Conservation (phyloP, 2,113 vertebrate genomes). For the Ceyx cyanopectus region DNA sequence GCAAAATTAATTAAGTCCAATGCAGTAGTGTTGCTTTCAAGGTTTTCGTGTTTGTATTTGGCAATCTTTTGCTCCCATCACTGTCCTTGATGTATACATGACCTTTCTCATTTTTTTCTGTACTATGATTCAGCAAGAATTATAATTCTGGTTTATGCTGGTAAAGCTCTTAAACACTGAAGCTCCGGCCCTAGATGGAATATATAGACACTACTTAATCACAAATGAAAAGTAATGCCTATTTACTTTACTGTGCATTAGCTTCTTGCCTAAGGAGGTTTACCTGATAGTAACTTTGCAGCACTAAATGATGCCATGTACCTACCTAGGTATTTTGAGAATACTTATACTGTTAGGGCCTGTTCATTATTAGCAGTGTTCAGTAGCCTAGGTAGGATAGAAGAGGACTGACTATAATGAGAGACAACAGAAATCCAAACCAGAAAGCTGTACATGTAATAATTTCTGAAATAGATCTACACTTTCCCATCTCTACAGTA, state of each 20-base stretch:
- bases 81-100: background rate
- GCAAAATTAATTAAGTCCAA: too few species aligned
- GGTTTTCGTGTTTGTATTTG: background rate
- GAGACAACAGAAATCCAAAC: background rate
- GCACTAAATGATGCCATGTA: background rate
- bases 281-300: background rate
- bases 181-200: background rate
- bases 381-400: background rate
- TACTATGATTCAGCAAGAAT: background rate
- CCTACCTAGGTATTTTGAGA: background rate
- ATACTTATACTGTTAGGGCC: background rate
- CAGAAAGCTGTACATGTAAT: background rate
- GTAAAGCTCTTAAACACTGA: background rate
- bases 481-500: background rate
- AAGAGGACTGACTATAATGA: background rate
- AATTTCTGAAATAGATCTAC: background rate
- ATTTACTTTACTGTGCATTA: background rate
- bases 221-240: background rate
- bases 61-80: background rate
- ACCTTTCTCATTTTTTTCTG: background rate
- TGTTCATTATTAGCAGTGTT: background rate
- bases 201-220: background rate
- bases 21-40: background rate
- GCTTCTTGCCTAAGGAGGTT: background rate
- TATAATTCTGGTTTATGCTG: background rate